phyloP scores from a whole-genome alignment of 2,113 vertebrate species.

The Tympanuchus pallidicinctus region DNA sequence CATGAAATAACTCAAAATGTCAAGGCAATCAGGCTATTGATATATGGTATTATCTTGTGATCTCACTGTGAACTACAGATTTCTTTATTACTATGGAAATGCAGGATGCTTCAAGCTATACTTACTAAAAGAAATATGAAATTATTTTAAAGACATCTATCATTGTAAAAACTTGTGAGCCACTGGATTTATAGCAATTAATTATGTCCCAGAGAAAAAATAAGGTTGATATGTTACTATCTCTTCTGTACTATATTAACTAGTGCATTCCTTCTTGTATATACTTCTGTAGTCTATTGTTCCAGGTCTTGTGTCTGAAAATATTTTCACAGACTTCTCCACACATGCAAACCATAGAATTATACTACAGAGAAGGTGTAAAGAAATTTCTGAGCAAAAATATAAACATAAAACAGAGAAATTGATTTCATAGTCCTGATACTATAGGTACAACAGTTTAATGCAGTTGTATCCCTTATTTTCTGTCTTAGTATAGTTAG shows the following conservation, averaged over 20 bases:
- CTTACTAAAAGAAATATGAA: neutral
- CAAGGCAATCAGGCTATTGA: neutral
- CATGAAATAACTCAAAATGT: neutral
- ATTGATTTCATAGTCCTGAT: neutral
- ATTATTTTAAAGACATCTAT: neutral
- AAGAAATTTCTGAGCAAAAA: neutral
- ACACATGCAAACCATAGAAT: conserved; percentile 5
- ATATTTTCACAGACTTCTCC: neutral
- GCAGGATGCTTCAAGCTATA: neutral
- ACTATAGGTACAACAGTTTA: neutral
- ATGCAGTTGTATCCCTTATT: neutral
- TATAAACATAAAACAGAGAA: neutral
- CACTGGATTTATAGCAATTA: neutral
- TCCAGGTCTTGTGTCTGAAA: neutral
- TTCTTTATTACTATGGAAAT: neutral
- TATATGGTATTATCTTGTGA: neutral
- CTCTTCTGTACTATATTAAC: neutral
- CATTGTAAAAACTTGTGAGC: neutral
- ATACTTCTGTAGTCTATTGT: neutral
- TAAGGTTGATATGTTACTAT: neutral
- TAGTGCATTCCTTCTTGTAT: neutral
- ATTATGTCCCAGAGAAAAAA: neutral
- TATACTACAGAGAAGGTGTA: neutral
- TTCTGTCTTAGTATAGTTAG: neutral
- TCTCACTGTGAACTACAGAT: neutral